Evolutionary conservation across 2,113 vertebrate species (phyloP), one percentile per base, ranked within the genome.

Genomic region (Perca flavescens): DNA sequence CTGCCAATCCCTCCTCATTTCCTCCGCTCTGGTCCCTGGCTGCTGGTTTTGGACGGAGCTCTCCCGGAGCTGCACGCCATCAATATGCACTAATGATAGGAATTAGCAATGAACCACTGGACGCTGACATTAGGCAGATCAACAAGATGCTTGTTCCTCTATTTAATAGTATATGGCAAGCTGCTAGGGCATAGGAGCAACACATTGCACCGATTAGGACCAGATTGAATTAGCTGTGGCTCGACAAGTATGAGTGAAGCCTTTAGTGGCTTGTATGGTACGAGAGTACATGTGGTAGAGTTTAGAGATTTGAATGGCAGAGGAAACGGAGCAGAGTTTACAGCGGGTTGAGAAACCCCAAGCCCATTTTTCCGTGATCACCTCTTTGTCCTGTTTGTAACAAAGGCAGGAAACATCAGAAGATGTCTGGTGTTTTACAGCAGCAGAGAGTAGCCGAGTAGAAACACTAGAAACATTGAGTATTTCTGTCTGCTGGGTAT

Each of bases 1-100:
- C 93, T 88, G 89, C 93, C 91, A 92, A 93, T 95, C 93, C 89
- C 84, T 87, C 81, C 89, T 95, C 87, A 89, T 93, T 92, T 92
- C 92, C 92, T 85, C 90, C 36, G 22, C 77, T 91, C 86, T 85
- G 84, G 36, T 88, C 89, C 50, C 80, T 67, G 75, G 80, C 84
- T 89, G 86, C 79, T 76, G 85, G 50, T 87, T 86, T 88, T 88
- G 84, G 87, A 83, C 58, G 47, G 2, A 14, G 69, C 63, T 79
- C 76, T 89, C 82, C 74, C 64, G 8, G 54, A 85, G 89, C 90
- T 77, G 77, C 85, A 79, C 64, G 76, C 87, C 89, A 92, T 94
- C 91, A 93, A 93, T 92, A 92, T 76, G 85, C 82, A 36, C 87
- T 93, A 94, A 95, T 94, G 85, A 94, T 67, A 88, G 89, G 86